These are phyloP conservation scores for Spea multiplicata DNA, from an alignment of 2,113 vertebrate genomes.

Conservation along the genomic window DNA sequence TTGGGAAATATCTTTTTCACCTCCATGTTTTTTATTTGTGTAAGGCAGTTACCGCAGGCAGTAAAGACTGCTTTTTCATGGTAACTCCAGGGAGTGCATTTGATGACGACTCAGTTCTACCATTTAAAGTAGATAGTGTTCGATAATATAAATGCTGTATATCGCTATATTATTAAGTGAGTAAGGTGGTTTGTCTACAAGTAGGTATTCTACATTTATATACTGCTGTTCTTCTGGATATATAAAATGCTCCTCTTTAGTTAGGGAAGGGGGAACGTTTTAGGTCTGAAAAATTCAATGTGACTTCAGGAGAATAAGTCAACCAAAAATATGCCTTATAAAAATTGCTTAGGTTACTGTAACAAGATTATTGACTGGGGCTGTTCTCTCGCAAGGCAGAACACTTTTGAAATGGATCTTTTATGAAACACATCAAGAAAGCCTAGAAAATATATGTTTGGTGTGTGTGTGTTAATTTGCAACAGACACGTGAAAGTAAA, in stretches of 20 bases:
- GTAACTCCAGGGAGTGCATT: too few species aligned
- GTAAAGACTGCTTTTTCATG: too few species aligned
- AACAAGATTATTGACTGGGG: conserved; percentile 85
- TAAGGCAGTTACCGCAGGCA: too few species aligned
- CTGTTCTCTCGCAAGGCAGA: conserved; percentile 78
- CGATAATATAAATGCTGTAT: too few species aligned
- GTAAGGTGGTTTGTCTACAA: too few species aligned
- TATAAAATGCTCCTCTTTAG: not conserved
- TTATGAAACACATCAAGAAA: conserved; percentile 81
- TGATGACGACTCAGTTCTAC: too few species aligned
- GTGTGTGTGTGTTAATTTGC: conserved; percentile 71
- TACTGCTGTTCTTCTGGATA: not conserved
- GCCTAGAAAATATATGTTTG: conserved; percentile 72
- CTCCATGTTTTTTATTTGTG: too few species aligned
- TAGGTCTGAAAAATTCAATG: conserved; percentile 81
- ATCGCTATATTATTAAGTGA: too few species aligned
- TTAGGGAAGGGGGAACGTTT: conserved; percentile 63
- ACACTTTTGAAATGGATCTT: conserved; percentile 80
- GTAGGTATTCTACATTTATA: too few species aligned
- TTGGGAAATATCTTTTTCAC: too few species aligned
- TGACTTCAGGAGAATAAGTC: conserved; percentile 83
- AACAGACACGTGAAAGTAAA: conserved; percentile 69
- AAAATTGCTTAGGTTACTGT: conserved; percentile 84
- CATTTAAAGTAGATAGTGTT: too few species aligned
- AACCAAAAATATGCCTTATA: conserved; percentile 81